These are phyloP conservation scores for Pterobdella sp. DNA, from an alignment of 2,888 invertebrate species.

Conservation along the genomic window DNA sequence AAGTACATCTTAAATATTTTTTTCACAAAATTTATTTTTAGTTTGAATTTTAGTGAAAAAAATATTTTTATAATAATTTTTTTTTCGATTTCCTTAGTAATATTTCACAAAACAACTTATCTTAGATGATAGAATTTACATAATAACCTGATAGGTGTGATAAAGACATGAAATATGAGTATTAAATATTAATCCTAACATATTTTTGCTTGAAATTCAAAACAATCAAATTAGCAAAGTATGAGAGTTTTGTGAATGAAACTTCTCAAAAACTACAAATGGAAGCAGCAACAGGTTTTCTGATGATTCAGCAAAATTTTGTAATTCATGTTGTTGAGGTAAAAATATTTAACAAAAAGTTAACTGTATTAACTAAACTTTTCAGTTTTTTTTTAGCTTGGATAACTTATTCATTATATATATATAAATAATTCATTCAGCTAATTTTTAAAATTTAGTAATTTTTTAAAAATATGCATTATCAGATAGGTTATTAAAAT, in stretches of 20 bases:
- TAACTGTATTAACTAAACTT: too few relatives aligned
- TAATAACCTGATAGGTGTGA: too few relatives aligned
- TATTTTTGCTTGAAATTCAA: background rate
- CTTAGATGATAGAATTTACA: too few relatives aligned
- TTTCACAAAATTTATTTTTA: background rate
- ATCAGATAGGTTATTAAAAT: too few relatives aligned
- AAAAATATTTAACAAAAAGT: too few relatives aligned
- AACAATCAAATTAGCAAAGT: background rate
- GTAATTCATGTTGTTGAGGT: slow-evolving; percentile 22
- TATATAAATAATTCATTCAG: background rate
- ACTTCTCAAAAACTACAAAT: slow-evolving; percentile 14
- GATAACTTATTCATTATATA: background rate
- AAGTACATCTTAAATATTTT: background rate
- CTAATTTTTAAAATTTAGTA: background rate
- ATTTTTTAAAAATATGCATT: too few relatives aligned
- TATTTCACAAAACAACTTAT: too few relatives aligned
- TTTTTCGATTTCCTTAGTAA: too few relatives aligned
- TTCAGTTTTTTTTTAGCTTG: too few relatives aligned
- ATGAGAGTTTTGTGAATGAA: slow-evolving; percentile 20
- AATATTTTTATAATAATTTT: background rate
- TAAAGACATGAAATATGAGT: too few relatives aligned
- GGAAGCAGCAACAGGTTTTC: slow-evolving; percentile 18
- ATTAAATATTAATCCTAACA: too few relatives aligned
- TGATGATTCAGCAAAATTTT: slow-evolving; percentile 23
- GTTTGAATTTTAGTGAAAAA: too few relatives aligned